These are phyloP conservation scores for Misgurnus anguillicaudatus DNA, from an alignment of 2,113 vertebrate species.

Conservation along the genomic window DNA sequence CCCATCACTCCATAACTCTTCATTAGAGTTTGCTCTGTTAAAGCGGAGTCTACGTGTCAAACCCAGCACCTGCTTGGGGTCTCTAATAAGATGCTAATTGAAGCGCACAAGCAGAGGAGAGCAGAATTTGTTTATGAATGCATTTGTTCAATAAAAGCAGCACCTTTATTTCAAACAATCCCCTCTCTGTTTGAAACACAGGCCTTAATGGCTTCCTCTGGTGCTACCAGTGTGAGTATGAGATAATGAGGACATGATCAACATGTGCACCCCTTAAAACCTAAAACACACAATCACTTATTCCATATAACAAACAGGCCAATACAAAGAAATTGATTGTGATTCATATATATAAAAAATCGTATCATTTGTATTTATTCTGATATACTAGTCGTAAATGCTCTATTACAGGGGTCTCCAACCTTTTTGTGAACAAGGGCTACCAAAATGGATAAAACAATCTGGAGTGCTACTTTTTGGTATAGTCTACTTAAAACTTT, in stretches of 20 bases:
- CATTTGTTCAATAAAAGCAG: conserved; percentile 44
- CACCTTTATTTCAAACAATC: conserved; percentile 49
- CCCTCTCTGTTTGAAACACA: conserved; percentile 44
- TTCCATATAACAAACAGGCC: neutral
- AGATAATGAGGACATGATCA: conserved; percentile 28
- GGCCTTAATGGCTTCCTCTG: conserved; percentile 48
- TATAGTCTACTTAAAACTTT: too few species aligned
- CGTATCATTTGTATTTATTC: too few species aligned
- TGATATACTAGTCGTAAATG: too few species aligned
- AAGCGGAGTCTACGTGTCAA: conserved; percentile 51
- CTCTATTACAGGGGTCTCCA: too few species aligned
- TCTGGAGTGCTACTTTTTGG: too few species aligned
- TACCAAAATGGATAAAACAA: too few species aligned
- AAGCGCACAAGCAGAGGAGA: conserved; percentile 52
- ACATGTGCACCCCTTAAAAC: conserved; percentile 18
- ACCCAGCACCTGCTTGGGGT: conserved; percentile 56
- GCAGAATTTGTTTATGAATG: conserved; percentile 59
- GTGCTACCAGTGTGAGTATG: conserved; percentile 9
- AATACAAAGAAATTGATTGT: neutral
- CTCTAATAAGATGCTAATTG: conserved; percentile 57
- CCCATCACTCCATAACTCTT: conserved; percentile 46
- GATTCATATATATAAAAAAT: too few species aligned
- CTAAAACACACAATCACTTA: conserved; percentile 9
- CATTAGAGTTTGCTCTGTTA: conserved; percentile 52
- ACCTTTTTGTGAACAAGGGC: too few species aligned